Evolutionary conservation across 2,113 vertebrate genomes (phyloP), one percentile per base, ranked within the genome.

Genomic region (Neolamprologus caudopunctatus): DNA sequence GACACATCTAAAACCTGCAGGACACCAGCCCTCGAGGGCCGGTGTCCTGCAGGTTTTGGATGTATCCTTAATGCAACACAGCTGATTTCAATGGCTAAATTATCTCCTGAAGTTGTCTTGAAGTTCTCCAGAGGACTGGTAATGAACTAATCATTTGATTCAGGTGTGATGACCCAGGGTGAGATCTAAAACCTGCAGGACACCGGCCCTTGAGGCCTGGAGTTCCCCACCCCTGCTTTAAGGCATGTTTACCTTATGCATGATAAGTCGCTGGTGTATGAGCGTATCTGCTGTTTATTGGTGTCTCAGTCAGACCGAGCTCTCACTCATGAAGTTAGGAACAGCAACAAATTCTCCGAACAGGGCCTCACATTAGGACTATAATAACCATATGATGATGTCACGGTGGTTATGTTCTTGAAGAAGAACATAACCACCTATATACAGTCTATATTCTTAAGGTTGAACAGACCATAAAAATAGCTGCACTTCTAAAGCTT

Each of bases 381-480:
- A 26, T 17, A 28, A 10, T 8, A 1, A 75, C 40, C 9, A 75
- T 17, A 7, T 0, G 68, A 42, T 75, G 14, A 75, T 17, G 21
- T 17, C 3, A 9, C 5, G 0, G 35, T 24, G 7, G 33, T n/a
- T 8, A 12, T 0, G 10, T 66, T 35, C 12, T 45, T 45, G 14
- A 31, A 17, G 55, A 58, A 58, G 2, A 58, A 17, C 14, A 17
- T 58, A 58, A 58, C 57, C 13, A 26, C 14, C 13, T 45, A 45
- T 28, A 12, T 75, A 28, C 24, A 28, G 6, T 68, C 19, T 68
- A 6, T 40, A 21, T 40, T 68, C 35, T 68, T 37, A 42, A 71
- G 5, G 37, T 42, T 40, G 5, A 68, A 42, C 8, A 42, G n/a
- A 71, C 3, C 0, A 68, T 21, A 40, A 40, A 40, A 68, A 63